phyloP scores from a whole-genome alignment of 1,140 invertebrate genomes.

The Drosophila ficusphila region DNA sequence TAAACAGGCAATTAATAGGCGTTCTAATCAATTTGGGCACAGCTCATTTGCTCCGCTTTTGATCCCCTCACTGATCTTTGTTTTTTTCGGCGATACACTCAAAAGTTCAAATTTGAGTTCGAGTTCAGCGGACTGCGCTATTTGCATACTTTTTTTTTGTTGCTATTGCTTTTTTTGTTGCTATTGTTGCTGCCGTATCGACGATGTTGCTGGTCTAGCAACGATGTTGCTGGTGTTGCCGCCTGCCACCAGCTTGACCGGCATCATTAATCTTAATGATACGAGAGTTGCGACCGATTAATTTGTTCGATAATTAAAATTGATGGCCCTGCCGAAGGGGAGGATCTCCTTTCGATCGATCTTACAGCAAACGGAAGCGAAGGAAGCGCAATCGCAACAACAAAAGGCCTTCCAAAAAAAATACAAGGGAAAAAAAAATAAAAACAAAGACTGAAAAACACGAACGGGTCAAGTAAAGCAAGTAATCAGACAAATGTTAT shows the following conservation, averaged over 20 bases:
- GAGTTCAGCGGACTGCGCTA: slow-evolving; percentile 35
- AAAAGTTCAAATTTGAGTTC: slow-evolving; percentile 61
- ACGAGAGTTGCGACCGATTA: slow-evolving; percentile 78
- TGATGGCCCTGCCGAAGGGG: slow-evolving; percentile 46
- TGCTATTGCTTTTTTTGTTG: neutral
- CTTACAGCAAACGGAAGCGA: slow-evolving; percentile 66
- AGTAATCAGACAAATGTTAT: slow-evolving; percentile 58
- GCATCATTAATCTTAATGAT: slow-evolving; percentile 81
- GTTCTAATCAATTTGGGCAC: slow-evolving; percentile 72
- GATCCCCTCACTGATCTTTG: slow-evolving; percentile 9
- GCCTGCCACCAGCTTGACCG: slow-evolving; percentile 65
- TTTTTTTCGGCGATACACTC: slow-evolving; percentile 54
- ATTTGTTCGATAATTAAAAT: slow-evolving; percentile 82
- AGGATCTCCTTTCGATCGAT: slow-evolving; percentile 41
- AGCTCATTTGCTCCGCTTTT: slow-evolving; percentile 66
- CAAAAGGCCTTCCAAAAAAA: neutral
- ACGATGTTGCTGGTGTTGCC: slow-evolving; percentile 20
- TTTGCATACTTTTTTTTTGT: slow-evolving; percentile 50
- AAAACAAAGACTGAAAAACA: slow-evolving; percentile 18
- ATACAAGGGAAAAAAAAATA: too few relatives aligned
- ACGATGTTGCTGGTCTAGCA: neutral
- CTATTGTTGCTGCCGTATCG: neutral
- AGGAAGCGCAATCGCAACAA: slow-evolving; percentile 35
- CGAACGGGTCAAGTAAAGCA: slow-evolving; percentile 52
- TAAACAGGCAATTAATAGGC: slow-evolving; percentile 73